Evolutionary conservation across 1,140 invertebrate species (phyloP), one percentile per base, ranked within the genome.

Genomic region (Bombyx mandarina): DNA sequence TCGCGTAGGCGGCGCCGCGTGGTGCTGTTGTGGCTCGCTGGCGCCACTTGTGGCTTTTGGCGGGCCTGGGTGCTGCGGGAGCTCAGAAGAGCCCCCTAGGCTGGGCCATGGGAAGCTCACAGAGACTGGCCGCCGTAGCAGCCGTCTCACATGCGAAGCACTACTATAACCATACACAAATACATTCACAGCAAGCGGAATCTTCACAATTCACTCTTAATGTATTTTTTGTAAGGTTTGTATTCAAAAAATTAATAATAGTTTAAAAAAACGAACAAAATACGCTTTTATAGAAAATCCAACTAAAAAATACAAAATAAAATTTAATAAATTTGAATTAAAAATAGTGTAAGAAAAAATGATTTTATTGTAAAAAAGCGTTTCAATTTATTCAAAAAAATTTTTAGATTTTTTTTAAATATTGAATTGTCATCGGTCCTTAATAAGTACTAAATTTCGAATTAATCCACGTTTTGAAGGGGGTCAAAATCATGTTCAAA

Each of bases 101-200:
- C 69, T 86, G 83, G 83, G 83, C 83, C 54, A 86, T 86, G 83
- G 81, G 83, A 65, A 80, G 81, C 79, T 76, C 83, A 46, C 83
- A 84, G 62, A 73, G 83, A 6, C 66, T 86, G 22, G 83, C 83
- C 52, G 83, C 83, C 43, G 79, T 84, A 4, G 83, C 83, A 50
- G 83, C 83, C 6, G 77, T 80, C 8, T 76, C 83, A 0, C 80
- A 86, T 46, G 76, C 76, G 35, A 76, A 75, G 54, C 76, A 78
- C 46, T 77, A 77, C 60, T 83, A 82, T 69, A 86, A 86, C 59
- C 72, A 84, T 58, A 84, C 79, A 5, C 73, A 77, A 52, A 66
- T 73, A 0, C 70, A 72, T 7, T 68, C 73, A 35, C 52, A 58
- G 51, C 78, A 75, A 43, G 65, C 76, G 3, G 76, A 83, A 35